Base-by-base conservation (phyloP, 2,888 invertebrate genomes). In the Harpalus rubripes region DNA sequence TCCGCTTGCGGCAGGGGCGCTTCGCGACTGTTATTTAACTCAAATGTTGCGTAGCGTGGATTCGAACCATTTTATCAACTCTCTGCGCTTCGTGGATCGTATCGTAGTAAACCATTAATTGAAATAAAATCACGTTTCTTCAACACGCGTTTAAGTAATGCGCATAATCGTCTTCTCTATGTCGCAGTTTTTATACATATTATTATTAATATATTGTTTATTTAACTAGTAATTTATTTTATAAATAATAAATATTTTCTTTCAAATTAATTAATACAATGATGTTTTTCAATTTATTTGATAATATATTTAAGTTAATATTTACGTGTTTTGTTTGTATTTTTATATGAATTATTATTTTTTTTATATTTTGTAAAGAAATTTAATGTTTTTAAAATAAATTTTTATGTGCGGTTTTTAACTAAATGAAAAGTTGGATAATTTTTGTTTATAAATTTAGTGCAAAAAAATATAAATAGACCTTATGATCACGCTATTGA, bases 1-100 rank as follows among this genome's bases (percentile, higher is more conserved):
- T 86, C 87, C 88, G 87, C 84, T 85, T 79, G 72, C n/a, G 65
- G 56, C 63, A 58, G 84, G 78, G 79, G 61, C 65, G 78, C 84
- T 78, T 65, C 83, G 32, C 68, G 68, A 41, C 82, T 18, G n/a
- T 41, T 59, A 26, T 76, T 41, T 59, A 59, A 59, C 81, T 72
- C 22, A 63, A 56, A 82, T 72, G 58, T 82, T 59, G 15, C 41
- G 18, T 84, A 84, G 78, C 63, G 22, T 76, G 32, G 84, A 41
- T 78, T 41, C 76, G 18, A 84, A 84, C 78, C 84, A 61, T 78
- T 41, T 76, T 76, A 22, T 63, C 8, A 63, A 63, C 63, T 63
- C 63, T 63, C 63, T 61, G 12, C 22, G 63, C 12, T 22, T 18
- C 18, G 22, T 22, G 26, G 26, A 12, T 63, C 10, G 10, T 12